Evolutionary conservation across 2,888 invertebrate species (phyloP), one percentile per base, ranked within the genome.

Genomic region (Nephrotoma appendiculata): DNA sequence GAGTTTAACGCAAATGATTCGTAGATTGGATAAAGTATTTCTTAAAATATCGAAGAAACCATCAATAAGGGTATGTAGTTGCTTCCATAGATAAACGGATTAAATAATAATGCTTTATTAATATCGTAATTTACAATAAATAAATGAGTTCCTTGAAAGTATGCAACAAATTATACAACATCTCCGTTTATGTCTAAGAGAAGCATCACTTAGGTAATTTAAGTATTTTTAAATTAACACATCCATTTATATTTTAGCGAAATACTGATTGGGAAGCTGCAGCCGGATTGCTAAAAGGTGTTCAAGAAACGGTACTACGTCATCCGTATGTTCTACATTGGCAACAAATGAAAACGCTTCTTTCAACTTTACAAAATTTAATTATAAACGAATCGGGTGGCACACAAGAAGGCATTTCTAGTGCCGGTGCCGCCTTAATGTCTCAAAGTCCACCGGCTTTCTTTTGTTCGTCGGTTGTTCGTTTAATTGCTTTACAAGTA

Each of bases 221-320:
- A 31, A 31, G 31, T 31, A 31, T 31, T 31, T 31, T 31, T 31
- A 31, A 31, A 31, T 31, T 31, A 31, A 31, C 31, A 31, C 31
- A 31, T 2, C 31, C 2, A 2, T 86, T 44, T 42, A 2, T 48
- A 86, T 84, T 84, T 41, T 91, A 97, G 96, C 94, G 98, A 89
- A 97, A 98, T 88, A 97, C 98, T 0, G 98, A 99, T 90, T 99
- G 99, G 99, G 97, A 98, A 90, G 98, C 99, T 0, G 98, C 99
- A 0, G 97, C 98, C 85, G 96, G 97, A 31, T 93, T 99, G 86
- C 92, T 99, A 1, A 98, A 97, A 92, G 99, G 98, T 86, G 95
- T 99, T 19, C 98, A 99, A 90, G 96, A 98, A 90, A 99, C 99
- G 0, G 94, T 99, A 91, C 94, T 96, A 87, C 95, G 96, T 88